These are phyloP conservation scores for Morone chrysops DNA, from an alignment of 2,113 vertebrate species.

Conservation along the genomic window DNA sequence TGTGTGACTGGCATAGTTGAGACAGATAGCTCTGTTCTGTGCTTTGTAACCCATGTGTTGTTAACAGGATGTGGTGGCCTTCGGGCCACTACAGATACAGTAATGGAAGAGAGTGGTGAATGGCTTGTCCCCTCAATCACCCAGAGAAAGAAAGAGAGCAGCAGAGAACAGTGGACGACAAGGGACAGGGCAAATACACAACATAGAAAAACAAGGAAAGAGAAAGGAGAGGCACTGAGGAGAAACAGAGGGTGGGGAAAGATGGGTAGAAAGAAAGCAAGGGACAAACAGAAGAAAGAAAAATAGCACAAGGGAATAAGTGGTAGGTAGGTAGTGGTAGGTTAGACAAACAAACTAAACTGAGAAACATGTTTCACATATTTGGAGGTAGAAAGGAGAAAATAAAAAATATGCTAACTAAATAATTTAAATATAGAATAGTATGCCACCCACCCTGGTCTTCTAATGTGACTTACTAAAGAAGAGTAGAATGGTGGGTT, in stretches of 20 bases:
- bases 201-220: neutral
- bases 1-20: slow-evolving; percentile 5
- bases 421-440: neutral
- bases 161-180: slow-evolving; percentile 4
- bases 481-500: neutral
- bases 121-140: slow-evolving; percentile 29
- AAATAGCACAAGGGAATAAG: neutral
- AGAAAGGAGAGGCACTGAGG: neutral
- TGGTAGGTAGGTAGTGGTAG: too few relatives aligned
- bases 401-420: neutral
- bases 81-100: slow-evolving; percentile 31
- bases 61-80: slow-evolving; percentile 33
- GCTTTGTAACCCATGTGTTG: slow-evolving; percentile 39
- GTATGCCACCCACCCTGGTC: neutral
- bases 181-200: neutral
- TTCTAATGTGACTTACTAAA: neutral
- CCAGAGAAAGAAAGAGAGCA: slow-evolving; percentile 11
- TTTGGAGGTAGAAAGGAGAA: neutral
- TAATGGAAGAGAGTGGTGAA: slow-evolving; percentile 44
- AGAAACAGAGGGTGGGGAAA: neutral
- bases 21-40: slow-evolving; percentile 24
- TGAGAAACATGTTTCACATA: too few relatives aligned
- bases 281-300: too few relatives aligned
- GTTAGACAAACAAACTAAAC: too few relatives aligned
- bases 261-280: neutral